phyloP scores from a whole-genome alignment of 35 echinoderm and acorn worm genomes.

The Ptychodera flava region DNA sequence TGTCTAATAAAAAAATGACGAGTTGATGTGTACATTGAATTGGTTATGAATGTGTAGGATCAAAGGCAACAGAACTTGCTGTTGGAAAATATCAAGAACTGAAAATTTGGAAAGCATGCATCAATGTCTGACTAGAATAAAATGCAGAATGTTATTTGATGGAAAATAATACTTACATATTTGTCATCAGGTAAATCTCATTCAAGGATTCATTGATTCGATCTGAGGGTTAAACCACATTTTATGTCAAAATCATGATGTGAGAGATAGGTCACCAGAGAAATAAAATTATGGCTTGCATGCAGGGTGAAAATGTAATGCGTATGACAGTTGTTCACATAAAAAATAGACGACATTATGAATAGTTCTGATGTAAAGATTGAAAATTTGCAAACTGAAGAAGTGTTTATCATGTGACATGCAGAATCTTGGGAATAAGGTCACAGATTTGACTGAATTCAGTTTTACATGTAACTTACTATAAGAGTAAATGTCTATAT shows the following conservation, averaged over 20 bases:
- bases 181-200: conserved; percentile 97
- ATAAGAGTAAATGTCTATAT: too few relatives aligned
- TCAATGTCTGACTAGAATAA: background rate
- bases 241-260: too few relatives aligned
- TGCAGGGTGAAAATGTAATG: too few relatives aligned
- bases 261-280: too few relatives aligned
- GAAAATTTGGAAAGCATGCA: background rate
- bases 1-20: too few relatives aligned
- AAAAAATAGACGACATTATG: background rate
- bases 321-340: background rate
- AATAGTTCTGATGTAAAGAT: background rate
- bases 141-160: background rate
- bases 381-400: background rate
- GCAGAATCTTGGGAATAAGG: too few relatives aligned
- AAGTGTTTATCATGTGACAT: too few relatives aligned
- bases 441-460: too few relatives aligned
- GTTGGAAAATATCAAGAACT: background rate
- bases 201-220: conserved; percentile 83
- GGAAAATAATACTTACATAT: conserved; percentile 62
- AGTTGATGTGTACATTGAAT: too few relatives aligned
- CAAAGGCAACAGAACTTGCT: background rate
- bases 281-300: too few relatives aligned
- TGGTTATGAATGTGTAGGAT: too few relatives aligned
- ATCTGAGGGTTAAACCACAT: conserved; percentile 55
- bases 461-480: too few relatives aligned